A percentile compares a stretch with the other conserved stretches of the same genome.
phyloP scores from a whole-genome alignment of 2,797 vertebrate species.

The Channa striata region DNA sequence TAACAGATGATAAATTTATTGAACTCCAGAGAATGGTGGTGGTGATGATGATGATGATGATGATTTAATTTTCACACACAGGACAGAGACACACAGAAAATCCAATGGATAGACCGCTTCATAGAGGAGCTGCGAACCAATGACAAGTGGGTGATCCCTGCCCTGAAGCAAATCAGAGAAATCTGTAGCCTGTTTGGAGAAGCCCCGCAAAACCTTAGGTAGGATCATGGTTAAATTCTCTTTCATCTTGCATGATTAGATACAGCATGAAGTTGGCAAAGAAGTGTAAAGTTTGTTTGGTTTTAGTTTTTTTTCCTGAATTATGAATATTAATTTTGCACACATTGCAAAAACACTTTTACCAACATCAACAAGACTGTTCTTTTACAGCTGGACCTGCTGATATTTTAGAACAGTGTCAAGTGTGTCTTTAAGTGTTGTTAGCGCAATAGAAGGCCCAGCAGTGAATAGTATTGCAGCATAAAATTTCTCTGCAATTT shows the following conservation, averaged over 20 bases:
- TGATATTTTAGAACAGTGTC: constrained; percentile 24
- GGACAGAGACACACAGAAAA: constrained; percentile 99
- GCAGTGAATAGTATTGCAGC: background rate
- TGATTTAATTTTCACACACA: constrained; percentile 68
- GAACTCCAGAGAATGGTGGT: constrained; percentile 2
- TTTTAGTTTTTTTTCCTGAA: background rate
- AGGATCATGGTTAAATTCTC: constrained; percentile 50
- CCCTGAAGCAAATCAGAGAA: constrained; percentile 99
- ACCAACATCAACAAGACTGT: background rate
- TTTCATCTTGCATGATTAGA: constrained; percentile 7
- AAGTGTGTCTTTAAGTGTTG: constrained; percentile 1
- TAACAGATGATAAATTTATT: background rate
- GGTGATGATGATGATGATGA: constrained; percentile 11
- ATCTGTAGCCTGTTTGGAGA: constrained; percentile 99
- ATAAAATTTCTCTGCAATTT: constrained; percentile 2
- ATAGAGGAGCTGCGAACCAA: constrained; percentile 99
- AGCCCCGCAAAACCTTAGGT: constrained; percentile 99
- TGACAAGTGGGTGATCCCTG: constrained; percentile 99
- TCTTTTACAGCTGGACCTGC: constrained; percentile 20
- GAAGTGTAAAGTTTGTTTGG: constrained; percentile 7
- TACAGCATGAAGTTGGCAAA: background rate
- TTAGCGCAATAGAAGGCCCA: constrained; percentile 1
- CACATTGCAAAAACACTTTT: background rate
- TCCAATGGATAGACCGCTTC: constrained; percentile 99
- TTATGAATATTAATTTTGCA: constrained; percentile 5